Base-by-base conservation (phyloP, 1,140 invertebrate genomes). In the Papilio polytes region DNA sequence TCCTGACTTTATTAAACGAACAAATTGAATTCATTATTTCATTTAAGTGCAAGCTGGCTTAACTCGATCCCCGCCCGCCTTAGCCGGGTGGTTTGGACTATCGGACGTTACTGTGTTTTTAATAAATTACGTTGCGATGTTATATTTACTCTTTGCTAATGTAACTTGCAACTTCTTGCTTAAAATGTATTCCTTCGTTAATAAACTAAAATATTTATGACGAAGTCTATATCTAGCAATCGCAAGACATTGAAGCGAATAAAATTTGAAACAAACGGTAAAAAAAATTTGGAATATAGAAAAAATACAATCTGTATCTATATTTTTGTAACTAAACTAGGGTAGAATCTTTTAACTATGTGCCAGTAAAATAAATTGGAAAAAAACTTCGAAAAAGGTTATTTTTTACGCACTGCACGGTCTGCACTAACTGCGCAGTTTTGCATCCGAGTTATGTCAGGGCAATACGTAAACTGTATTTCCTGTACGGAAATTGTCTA, bases 1-100 rank as follows among this genome's bases (percentile, higher is more conserved):
- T 81, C 80, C 78, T 44, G 73, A 63, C 78, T 81, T 83, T 44
- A 80, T 73, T 78, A 78, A 81, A 80, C 74, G 78, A 77, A 80
- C 26, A 56, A 59, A 78, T 59, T 78, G 12, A 56, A 78, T 78
- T 59, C 12, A 78, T 78, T 56, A 56, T 56, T 78, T 76, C 13
- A 59, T 59, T 59, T 56, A 31, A 59, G 76, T 36, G 76, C 76
- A 78, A 78, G 48, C 51, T 36, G 18, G 22, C 74, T 76, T 76
- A 53, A 76, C 22, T 26, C 48, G 12, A 48, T 46, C 63, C 12
- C 4, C 12, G 9, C 53, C 22, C 22, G 13, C 9, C 22, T 26
- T 3, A n/a, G 63, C 20, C 22, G 20, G 10, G 13, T 36, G 26
- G 13, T 63, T 22, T 63, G 22, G 26, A 12, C 26, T 70, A 31